Base-by-base conservation (phyloP, 2,888 invertebrate species). In the Gymnocheta viridis region DNA sequence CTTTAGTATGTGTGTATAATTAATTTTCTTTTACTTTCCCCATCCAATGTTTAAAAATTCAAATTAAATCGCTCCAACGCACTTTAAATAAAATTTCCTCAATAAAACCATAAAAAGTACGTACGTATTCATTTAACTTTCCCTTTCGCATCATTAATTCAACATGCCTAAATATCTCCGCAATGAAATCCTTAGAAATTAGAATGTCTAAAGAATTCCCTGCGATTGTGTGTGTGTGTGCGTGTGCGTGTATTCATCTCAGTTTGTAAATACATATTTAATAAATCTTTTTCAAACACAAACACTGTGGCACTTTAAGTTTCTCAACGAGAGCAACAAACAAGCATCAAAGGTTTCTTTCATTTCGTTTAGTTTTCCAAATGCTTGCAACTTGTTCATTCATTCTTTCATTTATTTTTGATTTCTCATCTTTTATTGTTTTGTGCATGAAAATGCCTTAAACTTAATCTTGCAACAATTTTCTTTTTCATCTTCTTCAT, bases 381-480 rank as follows among this genome's bases (percentile, higher is more conserved):
- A 58, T 27, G 32, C 47, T 58, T 60, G 67, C 67, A 69, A 77
- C 27, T 69, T 77, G 56, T 77, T 56, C 66, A 77, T 67, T 58
- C 14, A 27, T 38, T 69, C 41, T 49, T 22, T 29, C 24, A 22
- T 2, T 77, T 49, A 76, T 77, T 58, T 77, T 58, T 77, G 47
- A 67, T 77, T 69, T 77, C 67, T 77, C 77, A 67, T 77, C 49
- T 69, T 69, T 60, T 41, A 49, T 77, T 76, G 66, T 66, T 66
- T 76, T 47, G 56, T 56, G 73, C 60, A 41, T 54, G 73, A 60
- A 60, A 69, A 69, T 67, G 81, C 67, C 44, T 81, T 69, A 67
- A 81, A 81, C 67, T 81, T 81, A 81, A 74, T 81, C 80, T 74
- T 74, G 72, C 80, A 81, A 74, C 49, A 81, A 44, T 74, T 81